phyloP scores from a whole-genome alignment of 2,113 vertebrate genomes.

The Sylvilagus bachmani region DNA sequence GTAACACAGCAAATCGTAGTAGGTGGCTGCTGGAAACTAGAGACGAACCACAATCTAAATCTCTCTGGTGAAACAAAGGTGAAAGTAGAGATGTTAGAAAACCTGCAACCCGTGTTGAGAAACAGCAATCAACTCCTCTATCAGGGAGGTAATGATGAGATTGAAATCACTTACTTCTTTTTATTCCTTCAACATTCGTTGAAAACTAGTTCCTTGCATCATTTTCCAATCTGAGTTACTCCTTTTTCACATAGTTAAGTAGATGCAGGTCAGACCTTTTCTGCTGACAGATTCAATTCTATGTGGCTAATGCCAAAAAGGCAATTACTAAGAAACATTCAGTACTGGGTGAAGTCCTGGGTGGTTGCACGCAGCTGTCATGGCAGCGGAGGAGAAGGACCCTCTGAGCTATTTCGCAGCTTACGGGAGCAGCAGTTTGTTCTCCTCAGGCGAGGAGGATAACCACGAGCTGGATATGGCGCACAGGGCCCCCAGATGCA shows the following conservation, averaged over 20 bases:
- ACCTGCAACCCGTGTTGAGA: background rate
- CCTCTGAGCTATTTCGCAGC: conserved; percentile 94
- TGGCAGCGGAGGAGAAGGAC: conserved; percentile 92
- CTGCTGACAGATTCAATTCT: conserved; percentile 6
- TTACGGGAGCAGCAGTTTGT: conserved; percentile 89
- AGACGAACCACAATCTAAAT: background rate
- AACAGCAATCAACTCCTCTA: background rate
- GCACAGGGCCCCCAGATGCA: conserved; percentile 35
- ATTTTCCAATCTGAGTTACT: background rate
- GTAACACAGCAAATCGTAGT: background rate
- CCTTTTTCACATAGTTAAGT: background rate
- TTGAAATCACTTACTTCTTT: background rate
- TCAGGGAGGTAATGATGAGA: background rate
- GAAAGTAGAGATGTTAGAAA: background rate
- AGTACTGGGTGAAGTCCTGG: background rate
- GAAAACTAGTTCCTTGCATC: background rate
- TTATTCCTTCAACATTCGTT: background rate
- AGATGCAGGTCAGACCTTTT: background rate
- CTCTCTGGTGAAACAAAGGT: background rate
- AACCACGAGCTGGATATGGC: conserved; percentile 81
- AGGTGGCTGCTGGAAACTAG: background rate
- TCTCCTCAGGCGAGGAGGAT: conserved; percentile 75
- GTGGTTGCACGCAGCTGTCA: conserved; percentile 74
- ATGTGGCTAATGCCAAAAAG: background rate
- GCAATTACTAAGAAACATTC: conserved; percentile 20